Percentiles rank a stretch among this genome's conserved stretches.
Conservation (phyloP, 1,140 invertebrate genomes). For the roundworm (Caenorhabditis elegans) region DNA sequence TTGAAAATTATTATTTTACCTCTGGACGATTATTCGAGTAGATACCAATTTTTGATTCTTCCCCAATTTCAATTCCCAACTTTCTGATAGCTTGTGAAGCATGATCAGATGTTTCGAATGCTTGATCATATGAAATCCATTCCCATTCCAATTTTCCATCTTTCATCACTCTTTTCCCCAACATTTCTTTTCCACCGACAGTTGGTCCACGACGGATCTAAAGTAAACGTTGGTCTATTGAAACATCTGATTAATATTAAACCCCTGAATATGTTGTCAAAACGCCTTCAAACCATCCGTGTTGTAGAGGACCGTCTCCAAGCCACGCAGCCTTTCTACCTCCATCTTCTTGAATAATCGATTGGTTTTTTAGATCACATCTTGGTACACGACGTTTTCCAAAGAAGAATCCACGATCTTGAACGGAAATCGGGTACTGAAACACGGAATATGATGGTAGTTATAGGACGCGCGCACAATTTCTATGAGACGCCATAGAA, state of each 20-base stretch:
- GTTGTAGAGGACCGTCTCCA: neutral
- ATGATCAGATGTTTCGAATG: conserved; percentile 1
- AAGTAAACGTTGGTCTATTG: no score
- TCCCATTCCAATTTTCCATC: conserved; percentile 15
- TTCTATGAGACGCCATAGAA: no score
- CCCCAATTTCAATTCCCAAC: neutral
- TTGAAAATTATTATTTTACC: neutral
- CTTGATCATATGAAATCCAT: neutral
- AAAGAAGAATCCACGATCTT: neutral
- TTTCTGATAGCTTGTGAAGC: neutral
- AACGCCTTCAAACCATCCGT: neutral
- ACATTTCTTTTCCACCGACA: neutral
- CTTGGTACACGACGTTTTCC: neutral
- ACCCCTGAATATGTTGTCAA: neutral
- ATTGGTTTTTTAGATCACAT: neutral
- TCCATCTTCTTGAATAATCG: neutral
- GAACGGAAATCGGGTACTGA: neutral
- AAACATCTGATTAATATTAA: neutral
- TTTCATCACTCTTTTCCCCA: conserved; percentile 11
- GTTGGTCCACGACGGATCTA: neutral
- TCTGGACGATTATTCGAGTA: conserved; percentile 7
- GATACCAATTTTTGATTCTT: neutral
- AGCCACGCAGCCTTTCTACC: conserved; percentile 9
- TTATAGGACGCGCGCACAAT: no score
- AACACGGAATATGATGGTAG: no score